phyloP scores from a whole-genome alignment of 2,888 invertebrate species.

The Argyresthia albistria region DNA sequence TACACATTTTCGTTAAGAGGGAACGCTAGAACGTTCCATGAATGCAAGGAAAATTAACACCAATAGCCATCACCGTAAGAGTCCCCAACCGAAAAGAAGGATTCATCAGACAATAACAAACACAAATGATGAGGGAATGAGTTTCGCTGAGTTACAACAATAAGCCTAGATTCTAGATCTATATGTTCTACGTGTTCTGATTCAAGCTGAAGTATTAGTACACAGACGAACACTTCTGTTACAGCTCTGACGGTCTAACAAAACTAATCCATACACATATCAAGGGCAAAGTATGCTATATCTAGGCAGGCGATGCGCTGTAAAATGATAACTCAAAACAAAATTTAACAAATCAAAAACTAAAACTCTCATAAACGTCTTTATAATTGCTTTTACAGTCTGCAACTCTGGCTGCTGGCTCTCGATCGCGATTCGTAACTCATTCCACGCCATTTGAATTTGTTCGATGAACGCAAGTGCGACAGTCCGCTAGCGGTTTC shows the following conservation, averaged over 20 bases:
- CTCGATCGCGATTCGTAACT: background rate
- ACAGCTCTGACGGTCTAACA: no score
- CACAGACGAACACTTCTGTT: no score
- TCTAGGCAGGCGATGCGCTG: background rate
- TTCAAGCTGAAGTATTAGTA: no score
- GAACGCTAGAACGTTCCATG: background rate
- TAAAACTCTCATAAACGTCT: no score
- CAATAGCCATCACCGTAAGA: slow-evolving; percentile 51
- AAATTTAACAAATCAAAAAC: background rate
- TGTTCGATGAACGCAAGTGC: slow-evolving; percentile 47
- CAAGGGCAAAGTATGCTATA: no score
- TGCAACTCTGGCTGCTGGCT: no score
- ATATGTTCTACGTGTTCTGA: background rate
- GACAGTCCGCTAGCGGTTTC: slow-evolving; percentile 20
- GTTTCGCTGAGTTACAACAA: background rate
- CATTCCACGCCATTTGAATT: slow-evolving; percentile 14
- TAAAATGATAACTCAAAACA: background rate
- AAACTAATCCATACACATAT: no score
- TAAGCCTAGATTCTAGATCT: background rate
- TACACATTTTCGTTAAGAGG: background rate
- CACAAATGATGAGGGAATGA: slow-evolving; percentile 8
- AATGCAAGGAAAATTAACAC: slow-evolving; percentile 34
- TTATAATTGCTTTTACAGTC: no score
- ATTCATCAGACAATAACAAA: slow-evolving; percentile 54
- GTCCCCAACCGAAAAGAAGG: slow-evolving; percentile 43